These are phyloP conservation scores for Psococerastis gibbosa DNA, from an alignment of 2,888 invertebrate species.

Conservation along the genomic window DNA sequence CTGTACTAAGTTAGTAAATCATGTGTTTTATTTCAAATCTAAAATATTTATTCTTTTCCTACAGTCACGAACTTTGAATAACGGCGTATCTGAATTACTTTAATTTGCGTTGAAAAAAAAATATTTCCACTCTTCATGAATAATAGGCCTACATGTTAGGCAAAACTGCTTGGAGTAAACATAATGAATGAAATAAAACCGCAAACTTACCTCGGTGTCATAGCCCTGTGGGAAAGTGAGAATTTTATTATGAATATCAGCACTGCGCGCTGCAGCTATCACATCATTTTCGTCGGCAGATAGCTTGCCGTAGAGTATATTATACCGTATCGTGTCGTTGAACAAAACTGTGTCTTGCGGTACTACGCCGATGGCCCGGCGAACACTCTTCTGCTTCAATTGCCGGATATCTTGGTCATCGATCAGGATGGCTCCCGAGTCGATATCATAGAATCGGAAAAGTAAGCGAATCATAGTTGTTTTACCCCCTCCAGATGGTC, in stretches of 20 bases:
- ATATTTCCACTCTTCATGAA: too few relatives aligned
- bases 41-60: too few relatives aligned
- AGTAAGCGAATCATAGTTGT: conserved; percentile 87
- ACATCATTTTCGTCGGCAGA: conserved; percentile 63
- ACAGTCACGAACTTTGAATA: too few relatives aligned
- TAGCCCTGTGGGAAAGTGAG: conserved; percentile 78
- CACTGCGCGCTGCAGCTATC: conserved; percentile 72
- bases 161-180: too few relatives aligned
- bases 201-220: conserved; percentile 52
- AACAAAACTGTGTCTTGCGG: conserved; percentile 95
- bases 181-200: too few relatives aligned
- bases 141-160: too few relatives aligned
- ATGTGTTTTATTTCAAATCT: too few relatives aligned
- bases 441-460: conserved; percentile 92
- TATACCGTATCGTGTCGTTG: conserved; percentile 82
- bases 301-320: conserved; percentile 81
- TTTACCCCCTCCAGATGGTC: conserved; percentile 83
- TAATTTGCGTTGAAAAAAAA: too few relatives aligned
- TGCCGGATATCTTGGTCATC: conserved; percentile 79
- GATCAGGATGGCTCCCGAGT: conserved; percentile 65
- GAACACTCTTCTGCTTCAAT: conserved; percentile 65
- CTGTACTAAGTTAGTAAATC: too few relatives aligned
- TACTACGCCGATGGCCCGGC: conserved; percentile 78
- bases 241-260: conserved; percentile 87
- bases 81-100: too few relatives aligned